These are phyloP conservation scores for Heteropelma amictum DNA, from an alignment of 2,888 invertebrate species.

Conservation along the genomic window DNA sequence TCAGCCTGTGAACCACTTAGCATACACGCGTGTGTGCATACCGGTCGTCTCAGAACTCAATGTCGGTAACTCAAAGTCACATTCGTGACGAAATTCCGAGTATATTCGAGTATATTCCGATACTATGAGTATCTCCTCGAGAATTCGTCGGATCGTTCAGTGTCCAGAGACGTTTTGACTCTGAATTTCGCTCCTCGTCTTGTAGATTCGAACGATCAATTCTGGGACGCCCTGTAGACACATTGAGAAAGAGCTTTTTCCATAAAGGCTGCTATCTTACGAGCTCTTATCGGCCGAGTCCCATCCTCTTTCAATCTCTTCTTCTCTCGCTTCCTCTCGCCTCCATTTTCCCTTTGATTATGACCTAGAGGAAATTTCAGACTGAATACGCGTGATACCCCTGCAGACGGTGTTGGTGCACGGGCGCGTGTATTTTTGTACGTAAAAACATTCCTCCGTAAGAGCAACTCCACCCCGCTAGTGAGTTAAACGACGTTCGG, in stretches of 20 bases:
- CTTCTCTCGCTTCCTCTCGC: neutral
- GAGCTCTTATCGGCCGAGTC: constrained; percentile 27
- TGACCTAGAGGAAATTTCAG: constrained; percentile 12
- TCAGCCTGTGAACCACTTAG: no score
- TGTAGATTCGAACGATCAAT: neutral
- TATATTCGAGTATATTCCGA: no score
- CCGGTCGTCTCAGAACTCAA: no score
- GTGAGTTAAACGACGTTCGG: constrained; percentile 24
- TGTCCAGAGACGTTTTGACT: no score
- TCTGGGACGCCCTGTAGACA: neutral
- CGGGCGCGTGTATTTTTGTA: neutral
- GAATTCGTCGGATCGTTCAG: no score
- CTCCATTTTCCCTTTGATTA: neutral
- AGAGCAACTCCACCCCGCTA: constrained; percentile 18
- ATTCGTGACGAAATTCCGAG: no score
- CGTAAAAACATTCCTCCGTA: neutral
- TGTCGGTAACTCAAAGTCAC: no score
- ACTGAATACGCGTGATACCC: neutral
- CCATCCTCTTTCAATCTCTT: neutral
- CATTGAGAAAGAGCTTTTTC: constrained; percentile 20
- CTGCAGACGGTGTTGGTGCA: no score
- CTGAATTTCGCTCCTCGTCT: no score
- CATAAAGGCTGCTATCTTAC: constrained; percentile 20
- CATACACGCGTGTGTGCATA: no score
- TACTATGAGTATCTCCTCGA: no score